Percentiles rank a stretch among this genome's conserved stretches.
Conservation (phyloP, 2,888 invertebrate species). For the Petrophora chlorosata region DNA sequence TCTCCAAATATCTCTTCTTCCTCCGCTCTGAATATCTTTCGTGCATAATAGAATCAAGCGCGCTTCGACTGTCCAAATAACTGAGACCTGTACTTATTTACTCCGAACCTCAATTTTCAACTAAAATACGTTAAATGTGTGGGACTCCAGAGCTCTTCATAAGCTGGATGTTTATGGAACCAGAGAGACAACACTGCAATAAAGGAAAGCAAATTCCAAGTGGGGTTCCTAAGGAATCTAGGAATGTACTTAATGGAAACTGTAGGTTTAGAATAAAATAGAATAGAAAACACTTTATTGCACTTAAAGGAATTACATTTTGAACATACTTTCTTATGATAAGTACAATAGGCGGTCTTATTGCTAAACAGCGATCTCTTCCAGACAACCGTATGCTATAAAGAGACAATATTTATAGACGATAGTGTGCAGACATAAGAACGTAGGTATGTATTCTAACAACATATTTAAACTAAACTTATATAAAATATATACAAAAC, state of each 20-base stretch:
- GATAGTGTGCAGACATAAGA: too few species aligned
- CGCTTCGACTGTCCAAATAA: slow-evolving; percentile 1
- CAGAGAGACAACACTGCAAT: slow-evolving; percentile 29
- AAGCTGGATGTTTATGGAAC: slow-evolving; percentile 6
- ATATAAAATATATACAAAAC: too few species aligned
- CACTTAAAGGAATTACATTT: too few species aligned
- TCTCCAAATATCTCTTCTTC: too few species aligned
- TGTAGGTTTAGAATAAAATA: neutral
- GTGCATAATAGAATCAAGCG: slow-evolving; percentile 4
- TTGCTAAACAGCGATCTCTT: too few species aligned
- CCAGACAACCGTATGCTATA: too few species aligned
- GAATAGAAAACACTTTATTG: too few species aligned
- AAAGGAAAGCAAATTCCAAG: slow-evolving; percentile 39
- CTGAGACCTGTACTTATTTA: slow-evolving; percentile 8
- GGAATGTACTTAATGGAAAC: slow-evolving; percentile 33
- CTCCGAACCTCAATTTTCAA: neutral
- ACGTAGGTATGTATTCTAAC: too few species aligned
- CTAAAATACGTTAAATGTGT: slow-evolving; percentile 1
- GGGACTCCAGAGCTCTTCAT: neutral
- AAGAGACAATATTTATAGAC: too few species aligned
- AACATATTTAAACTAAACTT: too few species aligned
- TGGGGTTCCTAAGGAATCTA: slow-evolving; percentile 40
- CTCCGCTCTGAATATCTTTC: slow-evolving; percentile 5
- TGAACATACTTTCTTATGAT: too few species aligned
- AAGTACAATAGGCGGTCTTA: too few species aligned